These are phyloP conservation scores for Guaruba guarouba DNA, from an alignment of 2,113 vertebrate species.

Conservation along the genomic window DNA sequence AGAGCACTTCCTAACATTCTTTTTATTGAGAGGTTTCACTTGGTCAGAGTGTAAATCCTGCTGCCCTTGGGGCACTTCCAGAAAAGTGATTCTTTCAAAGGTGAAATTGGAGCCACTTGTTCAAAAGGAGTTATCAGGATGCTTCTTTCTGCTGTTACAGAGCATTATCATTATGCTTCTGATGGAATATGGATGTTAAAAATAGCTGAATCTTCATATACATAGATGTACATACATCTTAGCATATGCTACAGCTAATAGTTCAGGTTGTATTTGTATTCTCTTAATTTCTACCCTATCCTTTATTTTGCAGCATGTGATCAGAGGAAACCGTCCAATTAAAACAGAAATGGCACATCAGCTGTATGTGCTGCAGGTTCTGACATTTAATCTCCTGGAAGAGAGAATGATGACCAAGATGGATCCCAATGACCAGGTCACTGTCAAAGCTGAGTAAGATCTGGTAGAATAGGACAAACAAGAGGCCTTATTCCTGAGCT, in stretches of 20 bases:
- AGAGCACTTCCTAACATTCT: not conserved
- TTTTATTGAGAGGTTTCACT: not conserved
- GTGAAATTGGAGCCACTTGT: not conserved
- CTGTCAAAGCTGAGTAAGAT: not conserved
- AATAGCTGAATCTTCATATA: not conserved
- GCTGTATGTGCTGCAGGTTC: conserved; percentile 94
- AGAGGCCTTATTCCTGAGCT: not conserved
- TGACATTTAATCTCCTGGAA: conserved; percentile 97
- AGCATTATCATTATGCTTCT: not conserved
- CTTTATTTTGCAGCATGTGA: conserved; percentile 83
- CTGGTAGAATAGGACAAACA: not conserved
- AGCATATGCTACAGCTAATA: not conserved
- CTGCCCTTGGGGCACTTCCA: not conserved
- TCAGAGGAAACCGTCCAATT: conserved; percentile 96
- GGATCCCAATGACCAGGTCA: conserved; percentile 94
- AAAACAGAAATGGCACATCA: conserved; percentile 99
- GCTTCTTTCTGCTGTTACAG: not conserved
- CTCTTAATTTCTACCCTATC: not conserved
- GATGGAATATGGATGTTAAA: not conserved
- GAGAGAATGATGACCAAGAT: conserved; percentile 99
- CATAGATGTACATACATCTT: not conserved
- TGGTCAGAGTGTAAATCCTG: not conserved
- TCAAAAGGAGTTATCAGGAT: not conserved
- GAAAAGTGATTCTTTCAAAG: not conserved
- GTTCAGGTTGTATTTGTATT: not conserved